A percentile compares a stretch with the other conserved stretches of the same genome.
Conservation (phyloP, 2,797 vertebrate species). For the Anguilla obscura region DNA sequence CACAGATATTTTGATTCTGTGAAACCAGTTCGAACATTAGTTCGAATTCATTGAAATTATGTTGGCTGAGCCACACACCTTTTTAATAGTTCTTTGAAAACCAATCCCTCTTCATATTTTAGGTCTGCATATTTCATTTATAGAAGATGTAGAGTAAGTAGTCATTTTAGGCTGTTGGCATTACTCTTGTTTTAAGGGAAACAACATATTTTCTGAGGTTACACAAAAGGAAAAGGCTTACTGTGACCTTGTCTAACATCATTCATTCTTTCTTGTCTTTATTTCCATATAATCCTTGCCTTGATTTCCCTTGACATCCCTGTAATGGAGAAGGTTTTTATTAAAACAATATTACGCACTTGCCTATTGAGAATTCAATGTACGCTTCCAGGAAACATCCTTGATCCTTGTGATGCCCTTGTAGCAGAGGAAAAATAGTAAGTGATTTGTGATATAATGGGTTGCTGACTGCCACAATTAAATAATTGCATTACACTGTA, state of each 20-base stretch:
- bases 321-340: background rate
- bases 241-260: no score
- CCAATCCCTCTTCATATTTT: background rate
- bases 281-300: background rate
- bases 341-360: background rate
- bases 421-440: background rate
- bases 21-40: background rate
- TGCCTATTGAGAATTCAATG: background rate
- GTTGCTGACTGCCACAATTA: background rate
- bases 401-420: background rate
- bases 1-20: background rate
- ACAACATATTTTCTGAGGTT: background rate
- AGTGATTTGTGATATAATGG: background rate
- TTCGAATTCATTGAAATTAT: background rate
- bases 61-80: background rate
- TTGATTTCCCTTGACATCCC: background rate
- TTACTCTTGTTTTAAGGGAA: background rate
- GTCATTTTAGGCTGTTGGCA: background rate
- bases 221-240: no score
- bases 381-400: background rate
- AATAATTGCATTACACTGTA: no score
- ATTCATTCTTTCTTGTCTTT: background rate
- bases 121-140: conserved; percentile 2
- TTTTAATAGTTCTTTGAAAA: background rate
- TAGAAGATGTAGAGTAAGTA: background rate